Conservation (phyloP, 2,113 vertebrate species). For the Calyptomena viridis region DNA sequence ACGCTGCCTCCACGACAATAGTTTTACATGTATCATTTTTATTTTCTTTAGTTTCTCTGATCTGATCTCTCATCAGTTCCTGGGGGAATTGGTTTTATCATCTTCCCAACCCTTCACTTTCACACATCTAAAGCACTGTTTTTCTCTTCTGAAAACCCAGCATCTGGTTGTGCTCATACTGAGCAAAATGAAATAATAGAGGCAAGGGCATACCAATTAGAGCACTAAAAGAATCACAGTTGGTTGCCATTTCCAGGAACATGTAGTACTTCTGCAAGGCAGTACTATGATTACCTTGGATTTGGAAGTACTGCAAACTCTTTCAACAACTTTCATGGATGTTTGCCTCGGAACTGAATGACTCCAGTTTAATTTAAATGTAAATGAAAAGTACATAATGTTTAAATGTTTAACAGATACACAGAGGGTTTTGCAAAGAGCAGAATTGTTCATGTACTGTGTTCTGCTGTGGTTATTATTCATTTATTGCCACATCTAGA, state of each 20-base stretch:
- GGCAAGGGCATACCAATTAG: background rate
- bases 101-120: background rate
- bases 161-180: background rate
- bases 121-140: background rate
- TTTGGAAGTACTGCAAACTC: background rate
- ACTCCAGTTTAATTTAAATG: slow-evolving; percentile 44
- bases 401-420: background rate
- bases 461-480: background rate
- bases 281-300: background rate
- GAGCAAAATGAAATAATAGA: background rate
- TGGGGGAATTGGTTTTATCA: background rate
- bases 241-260: background rate
- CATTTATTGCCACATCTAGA: background rate
- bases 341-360: background rate
- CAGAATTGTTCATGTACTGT: background rate
- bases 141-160: background rate
- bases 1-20: fast-evolving
- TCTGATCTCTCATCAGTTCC: background rate
- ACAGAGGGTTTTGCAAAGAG: background rate
- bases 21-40: background rate
- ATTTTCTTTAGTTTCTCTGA: background rate
- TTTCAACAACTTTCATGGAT: background rate
- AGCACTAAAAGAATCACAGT: background rate
- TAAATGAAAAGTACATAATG: slow-evolving; percentile 19
- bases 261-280: background rate